Conservation (phyloP, 2,888 invertebrate genomes). For the Thecocarcelia acutangulata region DNA sequence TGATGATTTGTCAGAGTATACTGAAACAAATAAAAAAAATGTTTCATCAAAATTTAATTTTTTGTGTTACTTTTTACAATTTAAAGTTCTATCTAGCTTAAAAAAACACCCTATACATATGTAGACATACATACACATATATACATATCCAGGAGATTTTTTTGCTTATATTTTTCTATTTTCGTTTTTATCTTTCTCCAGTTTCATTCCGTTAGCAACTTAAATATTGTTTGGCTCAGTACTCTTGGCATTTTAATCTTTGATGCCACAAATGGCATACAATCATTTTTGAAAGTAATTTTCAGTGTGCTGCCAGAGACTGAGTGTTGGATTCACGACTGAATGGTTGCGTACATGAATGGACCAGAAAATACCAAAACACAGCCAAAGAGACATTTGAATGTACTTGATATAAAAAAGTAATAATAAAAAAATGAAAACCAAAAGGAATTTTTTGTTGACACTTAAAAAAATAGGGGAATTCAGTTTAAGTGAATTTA, state of each 20-base stretch:
- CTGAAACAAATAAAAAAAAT: too few species aligned
- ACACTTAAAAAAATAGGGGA: conserved; percentile 9
- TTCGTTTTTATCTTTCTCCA: neutral
- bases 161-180: neutral
- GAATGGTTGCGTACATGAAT: conserved; percentile 33
- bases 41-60: too few species aligned
- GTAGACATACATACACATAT: too few species aligned
- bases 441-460: neutral
- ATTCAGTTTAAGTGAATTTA: neutral
- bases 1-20: too few species aligned
- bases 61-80: too few species aligned
- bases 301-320: conserved; percentile 10
- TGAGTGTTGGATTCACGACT: conserved; percentile 15
- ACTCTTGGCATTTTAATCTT: conserved; percentile 40
- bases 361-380: conserved; percentile 31
- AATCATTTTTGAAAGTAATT: conserved; percentile 45
- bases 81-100: too few species aligned
- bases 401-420: conserved; percentile 1
- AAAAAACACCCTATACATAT: too few species aligned
- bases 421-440: neutral
- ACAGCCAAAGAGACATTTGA: neutral
- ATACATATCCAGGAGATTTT: too few species aligned
- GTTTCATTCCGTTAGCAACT: conserved; percentile 25
- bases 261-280: conserved; percentile 49
- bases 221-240: conserved; percentile 20